Base-by-base conservation (phyloP, 2,113 vertebrate genomes). In the Hucho hucho region DNA sequence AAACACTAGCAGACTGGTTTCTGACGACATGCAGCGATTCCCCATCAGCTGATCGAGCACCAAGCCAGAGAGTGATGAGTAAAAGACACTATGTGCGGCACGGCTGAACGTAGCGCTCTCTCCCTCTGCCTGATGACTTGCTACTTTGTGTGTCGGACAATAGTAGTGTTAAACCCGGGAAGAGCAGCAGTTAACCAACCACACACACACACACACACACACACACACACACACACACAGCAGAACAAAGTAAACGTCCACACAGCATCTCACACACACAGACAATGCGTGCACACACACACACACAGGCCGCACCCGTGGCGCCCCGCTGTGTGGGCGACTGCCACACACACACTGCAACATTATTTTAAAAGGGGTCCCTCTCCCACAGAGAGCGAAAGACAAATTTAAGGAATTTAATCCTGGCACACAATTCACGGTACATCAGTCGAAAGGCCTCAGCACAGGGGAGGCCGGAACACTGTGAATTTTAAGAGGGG, bases 351-450 rank as follows among this genome's bases (percentile, higher is more conserved):
- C 49, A 58, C 58, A 61, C 2, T 81, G 83, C 90, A 90, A 88
- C 84, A 88, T 90, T 89, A 86, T 86, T 88, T 87, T 84, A 89
- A 89, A 89, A 84, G 77, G 80, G 6, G 70, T 75, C 37, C 70
- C 56, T 87, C 75, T 82, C 75, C 89, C 86, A 78, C 71, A 71
- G 88, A 83, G 85, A 84, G 75, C 64, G 64, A 87, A 88, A 87
- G 72, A 79, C 84, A 84, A 86, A 89, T 90, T 89, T 84, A 78
- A 85, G 76, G 78, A 87, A 84, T 86, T 82, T 87, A 90, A 90
- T 87, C 86, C 82, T 84, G 76, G 77, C 84, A 80, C 85, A 84
- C 89, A 87, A 86, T 89, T 85, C 86, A 80, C 73, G 85, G 79
- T 80, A 69, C 69, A 78, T 87, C 79, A 80, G 84, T 74, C 85